phyloP scores from a whole-genome alignment of 2,888 invertebrate species.

The Teinopalpus imperialis region DNA sequence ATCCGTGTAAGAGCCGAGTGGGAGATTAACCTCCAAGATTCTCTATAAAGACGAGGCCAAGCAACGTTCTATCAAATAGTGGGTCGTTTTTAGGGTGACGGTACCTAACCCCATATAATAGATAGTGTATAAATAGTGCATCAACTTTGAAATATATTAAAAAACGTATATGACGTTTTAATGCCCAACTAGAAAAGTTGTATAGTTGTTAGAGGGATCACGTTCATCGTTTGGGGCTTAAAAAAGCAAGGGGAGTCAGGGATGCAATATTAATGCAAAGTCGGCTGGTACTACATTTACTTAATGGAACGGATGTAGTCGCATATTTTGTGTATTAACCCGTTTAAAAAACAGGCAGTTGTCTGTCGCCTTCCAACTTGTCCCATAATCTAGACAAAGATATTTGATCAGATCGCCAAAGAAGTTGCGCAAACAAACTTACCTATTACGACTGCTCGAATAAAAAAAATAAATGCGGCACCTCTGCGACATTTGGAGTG shows the following conservation, averaged over 20 bases:
- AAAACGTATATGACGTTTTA: too few species aligned
- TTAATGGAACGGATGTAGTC: slow-evolving; percentile 76
- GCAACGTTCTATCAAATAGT: too few species aligned
- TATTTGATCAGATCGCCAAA: slow-evolving; percentile 61
- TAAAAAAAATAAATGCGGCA: slow-evolving; percentile 58
- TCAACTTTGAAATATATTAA: too few species aligned
- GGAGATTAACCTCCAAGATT: too few species aligned
- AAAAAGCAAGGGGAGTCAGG: slow-evolving; percentile 47
- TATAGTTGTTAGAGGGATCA: too few species aligned
- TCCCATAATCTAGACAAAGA: neutral
- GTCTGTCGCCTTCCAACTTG: neutral
- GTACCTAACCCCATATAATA: too few species aligned
- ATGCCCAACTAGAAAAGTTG: too few species aligned
- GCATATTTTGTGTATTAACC: slow-evolving; percentile 68
- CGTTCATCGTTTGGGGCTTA: too few species aligned
- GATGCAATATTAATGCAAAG: slow-evolving; percentile 85
- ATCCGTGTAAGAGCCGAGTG: too few species aligned
- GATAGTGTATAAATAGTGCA: too few species aligned
- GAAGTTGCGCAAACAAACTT: slow-evolving; percentile 63
- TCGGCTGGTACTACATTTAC: slow-evolving; percentile 76
- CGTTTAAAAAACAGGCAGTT: slow-evolving; percentile 43
- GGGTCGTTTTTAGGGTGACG: too few species aligned
- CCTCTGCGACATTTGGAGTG: slow-evolving; percentile 69
- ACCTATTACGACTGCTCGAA: slow-evolving; percentile 57
- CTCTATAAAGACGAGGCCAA: too few species aligned